Base-by-base conservation (phyloP, 1,140 invertebrate genomes). In the Ridgeia piscesae region DNA sequence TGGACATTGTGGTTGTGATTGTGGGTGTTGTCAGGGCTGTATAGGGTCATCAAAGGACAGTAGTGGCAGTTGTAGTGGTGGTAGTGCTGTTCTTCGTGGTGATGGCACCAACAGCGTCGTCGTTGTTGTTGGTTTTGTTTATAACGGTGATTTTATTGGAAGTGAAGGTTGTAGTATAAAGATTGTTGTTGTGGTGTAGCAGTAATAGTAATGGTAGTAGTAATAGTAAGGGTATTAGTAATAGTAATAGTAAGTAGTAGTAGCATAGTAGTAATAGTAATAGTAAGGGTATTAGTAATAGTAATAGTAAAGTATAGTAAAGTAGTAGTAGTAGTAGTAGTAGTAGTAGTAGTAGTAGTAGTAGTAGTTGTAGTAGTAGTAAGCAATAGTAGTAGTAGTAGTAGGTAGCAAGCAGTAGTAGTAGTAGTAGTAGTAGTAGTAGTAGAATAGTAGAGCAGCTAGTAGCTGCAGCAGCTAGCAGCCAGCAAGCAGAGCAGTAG, bases 371-470 rank as follows among this genome's bases (percentile, higher is more conserved):
- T 77, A 42, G 11, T 42, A 42, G 42, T 42, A 42, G 42, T 42
- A 42, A 42, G 42, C 42, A 42, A 11, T 42, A 6, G 42, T 42
- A 42, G 42, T 42, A 42, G 42, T 42, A 42, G 42, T 42, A 89
- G 34, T 89, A 89, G 34, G 4, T 6, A 89, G n/a, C n/a, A 6
- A 89, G 34, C 14, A 89, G 34, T 89, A 89, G 14, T 89, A 89
- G 34, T 89, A 89, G 89, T 42, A 89, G 89, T 34, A 89, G 89
- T 89, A 89, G 89, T 89, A 89, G 89, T 89, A 89, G 89, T 34
- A 89, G 89, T 89, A 34, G 89, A 89, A 14, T 34, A 89, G 89
- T 34, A 89, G 89, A 6, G 14, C 4, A 33, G 14, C 4, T 34
- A 89, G 89, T 34, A 89, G 42, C 42, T 6, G 42, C 11, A 42